These are phyloP conservation scores for Drosophila varians DNA, from an alignment of 1,140 invertebrate species.

Conservation along the genomic window DNA sequence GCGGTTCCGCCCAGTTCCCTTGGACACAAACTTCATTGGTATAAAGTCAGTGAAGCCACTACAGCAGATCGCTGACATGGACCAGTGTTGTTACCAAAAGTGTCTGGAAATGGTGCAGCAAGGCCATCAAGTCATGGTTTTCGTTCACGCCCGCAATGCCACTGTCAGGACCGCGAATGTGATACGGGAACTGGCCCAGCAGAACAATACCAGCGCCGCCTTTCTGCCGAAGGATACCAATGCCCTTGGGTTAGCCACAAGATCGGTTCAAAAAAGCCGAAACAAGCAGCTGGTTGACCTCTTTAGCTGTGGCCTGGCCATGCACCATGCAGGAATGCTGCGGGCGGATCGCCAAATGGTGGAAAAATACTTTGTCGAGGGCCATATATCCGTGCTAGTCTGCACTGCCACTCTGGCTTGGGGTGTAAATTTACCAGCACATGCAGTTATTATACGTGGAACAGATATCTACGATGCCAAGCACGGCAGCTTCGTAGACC, in stretches of 20 bases:
- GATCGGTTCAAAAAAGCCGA: constrained; percentile 88
- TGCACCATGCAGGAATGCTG: constrained; percentile 96
- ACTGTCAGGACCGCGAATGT: constrained; percentile 94
- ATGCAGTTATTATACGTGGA: constrained; percentile 97
- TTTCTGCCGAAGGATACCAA: constrained; percentile 87
- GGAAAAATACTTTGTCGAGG: constrained; percentile 95
- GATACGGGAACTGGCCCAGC: constrained; percentile 90
- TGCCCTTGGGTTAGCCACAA: constrained; percentile 86
- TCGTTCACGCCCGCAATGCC: constrained; percentile 98
- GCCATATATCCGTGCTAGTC: constrained; percentile 95
- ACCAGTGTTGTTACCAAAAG: constrained; percentile 97
- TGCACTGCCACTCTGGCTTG: constrained; percentile 99
- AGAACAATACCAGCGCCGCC: constrained; percentile 88
- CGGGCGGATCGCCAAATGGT: constrained; percentile 87
- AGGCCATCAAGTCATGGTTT: constrained; percentile 99
- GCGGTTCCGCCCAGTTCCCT: constrained; percentile 97
- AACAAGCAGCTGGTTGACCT: constrained; percentile 92
- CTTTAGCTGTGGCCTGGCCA: constrained; percentile 94
- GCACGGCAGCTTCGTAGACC: constrained; percentile 96
- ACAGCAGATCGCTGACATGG: constrained; percentile 94
- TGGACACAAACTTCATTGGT: constrained; percentile 96
- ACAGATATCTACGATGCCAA: constrained; percentile 99
- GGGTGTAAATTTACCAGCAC: constrained; percentile 99
- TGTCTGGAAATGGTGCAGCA: constrained; percentile 93
- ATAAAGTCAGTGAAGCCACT: constrained; percentile 91